These are phyloP conservation scores for Harpagus bidentatus DNA, from an alignment of 2,113 vertebrate genomes.

Conservation along the genomic window DNA sequence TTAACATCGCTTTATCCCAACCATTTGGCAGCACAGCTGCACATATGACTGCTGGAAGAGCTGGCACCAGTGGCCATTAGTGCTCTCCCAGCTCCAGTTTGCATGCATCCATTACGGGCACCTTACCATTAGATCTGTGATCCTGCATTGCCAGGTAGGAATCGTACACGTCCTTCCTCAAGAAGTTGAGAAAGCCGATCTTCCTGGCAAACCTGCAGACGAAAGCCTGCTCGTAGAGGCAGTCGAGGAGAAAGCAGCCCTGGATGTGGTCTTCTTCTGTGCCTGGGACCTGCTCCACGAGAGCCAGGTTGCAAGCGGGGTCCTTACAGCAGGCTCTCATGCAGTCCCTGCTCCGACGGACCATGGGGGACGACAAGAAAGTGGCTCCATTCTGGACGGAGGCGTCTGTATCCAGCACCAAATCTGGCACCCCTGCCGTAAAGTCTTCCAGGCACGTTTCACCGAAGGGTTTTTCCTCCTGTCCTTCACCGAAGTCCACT, in stretches of 20 bases:
- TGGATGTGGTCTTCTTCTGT: slow-evolving; percentile 61
- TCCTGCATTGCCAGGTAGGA: slow-evolving; percentile 64
- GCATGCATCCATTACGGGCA: not conserved
- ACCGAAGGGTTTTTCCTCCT: slow-evolving; percentile 25
- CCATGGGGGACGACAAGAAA: slow-evolving; percentile 78
- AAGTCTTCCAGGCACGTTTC: slow-evolving; percentile 75
- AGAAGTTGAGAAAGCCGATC: slow-evolving; percentile 81
- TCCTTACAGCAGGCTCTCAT: slow-evolving; percentile 83
- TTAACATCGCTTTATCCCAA: not conserved
- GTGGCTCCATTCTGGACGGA: slow-evolving; percentile 88
- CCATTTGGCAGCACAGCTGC: not conserved
- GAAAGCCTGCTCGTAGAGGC: slow-evolving; percentile 86
- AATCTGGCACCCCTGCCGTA: slow-evolving; percentile 72
- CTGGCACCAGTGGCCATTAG: not conserved
- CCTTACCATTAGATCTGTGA: slow-evolving; percentile 61
- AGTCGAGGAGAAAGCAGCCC: slow-evolving; percentile 88
- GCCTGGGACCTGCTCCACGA: slow-evolving; percentile 74
- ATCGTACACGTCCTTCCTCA: slow-evolving; percentile 75
- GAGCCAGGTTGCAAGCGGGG: slow-evolving; percentile 82
- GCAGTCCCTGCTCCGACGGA: slow-evolving; percentile 75
- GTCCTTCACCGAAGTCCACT: not conserved
- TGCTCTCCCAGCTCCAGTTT: not conserved
- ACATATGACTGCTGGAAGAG: not conserved
- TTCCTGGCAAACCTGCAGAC: slow-evolving; percentile 86
- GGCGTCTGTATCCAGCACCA: slow-evolving; percentile 84